Conservation (phyloP, 2,797 vertebrate species). For the Enteromius unitaeniatus region DNA sequence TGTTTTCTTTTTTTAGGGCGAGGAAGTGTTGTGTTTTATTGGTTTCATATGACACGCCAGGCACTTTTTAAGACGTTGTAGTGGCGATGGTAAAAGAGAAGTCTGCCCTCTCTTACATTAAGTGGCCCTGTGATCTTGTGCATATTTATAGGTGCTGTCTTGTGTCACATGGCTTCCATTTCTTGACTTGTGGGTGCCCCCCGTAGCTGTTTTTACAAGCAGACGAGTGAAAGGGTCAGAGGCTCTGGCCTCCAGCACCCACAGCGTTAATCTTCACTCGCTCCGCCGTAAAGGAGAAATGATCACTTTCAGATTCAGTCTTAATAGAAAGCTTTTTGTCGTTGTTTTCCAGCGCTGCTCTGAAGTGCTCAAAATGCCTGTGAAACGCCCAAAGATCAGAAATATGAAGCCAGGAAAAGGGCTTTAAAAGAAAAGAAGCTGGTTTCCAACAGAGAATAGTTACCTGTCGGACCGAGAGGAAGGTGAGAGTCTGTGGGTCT, state of each 20-base stretch:
- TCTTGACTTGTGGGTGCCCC: constrained; percentile 80
- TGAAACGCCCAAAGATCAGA: not conserved
- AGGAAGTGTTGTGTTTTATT: constrained; percentile 83
- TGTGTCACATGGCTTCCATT: constrained; percentile 85
- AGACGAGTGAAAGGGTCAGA: constrained; percentile 78
- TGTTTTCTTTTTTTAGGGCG: constrained; percentile 59
- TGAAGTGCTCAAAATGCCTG: not conserved
- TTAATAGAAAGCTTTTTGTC: not conserved
- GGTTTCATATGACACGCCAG: constrained; percentile 83
- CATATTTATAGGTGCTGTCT: constrained; percentile 85
- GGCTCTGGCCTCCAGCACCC: constrained; percentile 60
- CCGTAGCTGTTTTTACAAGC: constrained; percentile 82
- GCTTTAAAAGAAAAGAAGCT: not conserved
- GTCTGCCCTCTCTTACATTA: constrained; percentile 78
- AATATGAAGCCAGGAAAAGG: not conserved
- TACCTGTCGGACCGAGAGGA: not conserved
- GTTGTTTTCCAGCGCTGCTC: not conserved
- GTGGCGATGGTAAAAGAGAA: constrained; percentile 80
- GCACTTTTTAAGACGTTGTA: constrained; percentile 84
- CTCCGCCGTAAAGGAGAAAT: not conserved
- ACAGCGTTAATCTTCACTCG: not conserved
- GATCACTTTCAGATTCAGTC: not conserved
- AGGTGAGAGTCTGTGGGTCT: constrained; percentile 44
- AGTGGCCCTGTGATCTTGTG: constrained; percentile 81
- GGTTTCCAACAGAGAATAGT: not conserved